Base-by-base conservation (phyloP, 2,113 vertebrate genomes). In the Ophiodon elongatus region DNA sequence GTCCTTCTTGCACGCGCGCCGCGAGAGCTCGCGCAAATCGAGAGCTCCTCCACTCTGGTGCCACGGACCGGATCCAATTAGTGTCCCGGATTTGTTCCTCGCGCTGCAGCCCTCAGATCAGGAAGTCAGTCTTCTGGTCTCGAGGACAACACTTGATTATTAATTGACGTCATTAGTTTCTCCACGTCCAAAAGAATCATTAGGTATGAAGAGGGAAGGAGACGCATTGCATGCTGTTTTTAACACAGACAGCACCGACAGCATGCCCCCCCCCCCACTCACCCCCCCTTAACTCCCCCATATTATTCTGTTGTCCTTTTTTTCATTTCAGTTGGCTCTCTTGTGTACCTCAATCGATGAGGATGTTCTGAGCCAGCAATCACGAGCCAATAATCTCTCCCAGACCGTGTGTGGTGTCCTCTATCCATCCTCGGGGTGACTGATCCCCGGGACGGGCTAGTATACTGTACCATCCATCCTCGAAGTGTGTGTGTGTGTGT, bases 381-480 rank as follows among this genome's bases (percentile, higher is more conserved):
- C 59, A 76, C 17, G 41, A 78, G 45, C 64, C 76, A 68, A 43
- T 82, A 66, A 82, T 68, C 54, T 78, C 62, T 23, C 69, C 13
- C 70, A 80, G 64, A 78, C 78, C 37, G 72, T 2, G 13, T 11
- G 39, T 14, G 72, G 60, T 78, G 78, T 73, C 73, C 54, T 75
- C 62, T 6, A 73, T 73, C 35, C 63, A 54, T 84, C 65, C 37
- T 37, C 1, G 5, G 63, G 67, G 67, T 39, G 81, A 76, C 8
- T 65, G 68, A 65, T 68, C 66, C 9, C 35, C 1, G 4, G 21
- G 57, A 45, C 23, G 0, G 8, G 10, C 63, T 6, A 3, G 2
- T 3, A 76, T 59, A 73, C 82, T 37, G 56, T 76, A 65, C 35
- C 80, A 84, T 73, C 39, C 50, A 64, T 45, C 63, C 54, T 71